phyloP scores from a whole-genome alignment of 2,888 invertebrate genomes.

The Drosophila paramelanica region DNA sequence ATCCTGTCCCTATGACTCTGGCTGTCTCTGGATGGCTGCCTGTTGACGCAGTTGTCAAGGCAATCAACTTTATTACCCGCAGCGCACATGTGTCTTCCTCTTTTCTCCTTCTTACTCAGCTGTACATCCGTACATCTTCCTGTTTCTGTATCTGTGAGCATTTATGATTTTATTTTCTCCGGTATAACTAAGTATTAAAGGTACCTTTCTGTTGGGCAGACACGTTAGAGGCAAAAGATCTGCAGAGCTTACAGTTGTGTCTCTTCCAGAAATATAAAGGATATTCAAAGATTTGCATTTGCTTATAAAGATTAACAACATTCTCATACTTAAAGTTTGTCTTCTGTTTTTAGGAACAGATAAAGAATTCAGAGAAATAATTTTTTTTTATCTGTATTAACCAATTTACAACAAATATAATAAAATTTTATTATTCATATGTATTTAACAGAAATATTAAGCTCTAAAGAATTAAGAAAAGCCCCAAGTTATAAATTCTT shows the following conservation, averaged over 20 bases:
- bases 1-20: conserved; percentile 9
- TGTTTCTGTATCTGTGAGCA: conserved; percentile 7
- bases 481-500: too few relatives aligned
- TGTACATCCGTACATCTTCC: not conserved
- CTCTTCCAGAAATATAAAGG: too few relatives aligned
- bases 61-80: conserved; percentile 69
- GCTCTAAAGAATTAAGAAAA: too few relatives aligned
- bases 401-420: too few relatives aligned
- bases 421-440: too few relatives aligned
- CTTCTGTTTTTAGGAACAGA: too few relatives aligned
- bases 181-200: not conserved
- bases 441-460: too few relatives aligned
- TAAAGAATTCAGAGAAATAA: too few relatives aligned
- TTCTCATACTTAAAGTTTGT: too few relatives aligned
- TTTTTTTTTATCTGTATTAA: too few relatives aligned
- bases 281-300: too few relatives aligned
- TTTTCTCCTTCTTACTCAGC: not conserved
- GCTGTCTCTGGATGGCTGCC: conserved; percentile 23
- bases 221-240: not conserved
- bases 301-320: too few relatives aligned
- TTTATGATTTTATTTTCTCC: conserved; percentile 7
- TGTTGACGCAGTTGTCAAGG: conserved; percentile 70
- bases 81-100: conserved; percentile 58
- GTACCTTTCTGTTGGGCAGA: not conserved
- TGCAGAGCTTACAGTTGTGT: not conserved